Conservation (phyloP, 2,797 vertebrate species). For the Meriones psammophilus region DNA sequence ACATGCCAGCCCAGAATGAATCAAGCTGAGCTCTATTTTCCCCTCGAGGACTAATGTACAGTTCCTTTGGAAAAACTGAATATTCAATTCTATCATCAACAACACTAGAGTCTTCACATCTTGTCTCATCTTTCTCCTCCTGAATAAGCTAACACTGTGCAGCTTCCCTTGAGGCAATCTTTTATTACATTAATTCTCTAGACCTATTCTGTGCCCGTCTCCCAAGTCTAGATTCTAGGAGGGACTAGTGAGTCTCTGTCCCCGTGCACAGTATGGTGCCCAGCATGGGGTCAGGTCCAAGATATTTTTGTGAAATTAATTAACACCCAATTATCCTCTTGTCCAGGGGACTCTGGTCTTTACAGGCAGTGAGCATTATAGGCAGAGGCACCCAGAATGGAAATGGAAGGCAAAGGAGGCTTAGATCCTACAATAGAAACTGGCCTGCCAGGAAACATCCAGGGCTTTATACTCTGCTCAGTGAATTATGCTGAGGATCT, state of each 20-base stretch:
- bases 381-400: background rate
- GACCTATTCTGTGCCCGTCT: background rate
- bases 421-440: background rate
- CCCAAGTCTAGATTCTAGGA: background rate
- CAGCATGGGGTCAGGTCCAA: no score
- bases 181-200: background rate
- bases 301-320: background rate
- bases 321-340: background rate
- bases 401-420: no score
- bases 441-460: background rate
- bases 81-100: background rate
- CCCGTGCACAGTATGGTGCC: background rate
- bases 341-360: background rate
- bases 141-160: background rate
- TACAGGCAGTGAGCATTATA: background rate
- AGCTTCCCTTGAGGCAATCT: no score
- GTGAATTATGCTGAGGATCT: background rate
- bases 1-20: background rate
- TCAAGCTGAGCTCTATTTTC: background rate
- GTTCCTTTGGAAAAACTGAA: background rate
- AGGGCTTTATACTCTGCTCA: fast-evolving
- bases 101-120: background rate
- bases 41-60: background rate
- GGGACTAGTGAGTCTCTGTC: no score
- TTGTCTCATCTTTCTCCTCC: background rate